Evolutionary conservation across 2,888 invertebrate genomes (phyloP), one percentile per base, ranked within the genome.

Genomic region (Diarsia brunnea): DNA sequence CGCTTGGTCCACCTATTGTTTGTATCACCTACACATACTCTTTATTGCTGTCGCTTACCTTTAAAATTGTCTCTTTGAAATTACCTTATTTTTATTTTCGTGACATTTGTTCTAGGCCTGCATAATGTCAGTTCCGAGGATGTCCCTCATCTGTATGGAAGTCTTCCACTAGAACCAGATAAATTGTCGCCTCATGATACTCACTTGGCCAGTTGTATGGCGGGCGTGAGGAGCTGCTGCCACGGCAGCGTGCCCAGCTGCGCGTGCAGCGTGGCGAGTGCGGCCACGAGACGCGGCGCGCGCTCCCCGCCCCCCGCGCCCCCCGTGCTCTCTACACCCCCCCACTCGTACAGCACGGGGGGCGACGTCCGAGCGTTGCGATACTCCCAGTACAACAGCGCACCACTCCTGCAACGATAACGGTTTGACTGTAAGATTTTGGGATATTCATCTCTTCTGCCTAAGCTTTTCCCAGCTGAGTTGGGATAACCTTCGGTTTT

Each of bases 331-430:
- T 47, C 80, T 65, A 72, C 84, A 4, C 89, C 91, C 21, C 94
- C 94, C 93, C 95, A 95, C 88, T 95, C 94, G 75, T 95, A 92
- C 10, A 98, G 97, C 76, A 47, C 45, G 16, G 89, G 77, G 49
- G 87, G 85, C 80, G 89, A 89, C 24, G 87, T 85, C 92, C 94
- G 91, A 88, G 89, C 79, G 94, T 96, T 79, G 16, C 97, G 96
- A 92, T 98, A 98, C 92, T 98, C 97, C 95, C 98, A 98, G 89
- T 98, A 97, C 89, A 98, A 91, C 91, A 98, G 93, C 69, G 98
- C 97, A 3, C 98, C 98, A 87, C 98, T 98, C 82, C 98, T 98
- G 93, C 12, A 73, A 64, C 21, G 7, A 19, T 12, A 4, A 70
- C 7, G 27, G 27, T 19, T 58, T 19, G 27, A 8, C 27, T 27